Base-by-base conservation (phyloP, 2,888 invertebrate species). In the Allolobophora icterica region DNA sequence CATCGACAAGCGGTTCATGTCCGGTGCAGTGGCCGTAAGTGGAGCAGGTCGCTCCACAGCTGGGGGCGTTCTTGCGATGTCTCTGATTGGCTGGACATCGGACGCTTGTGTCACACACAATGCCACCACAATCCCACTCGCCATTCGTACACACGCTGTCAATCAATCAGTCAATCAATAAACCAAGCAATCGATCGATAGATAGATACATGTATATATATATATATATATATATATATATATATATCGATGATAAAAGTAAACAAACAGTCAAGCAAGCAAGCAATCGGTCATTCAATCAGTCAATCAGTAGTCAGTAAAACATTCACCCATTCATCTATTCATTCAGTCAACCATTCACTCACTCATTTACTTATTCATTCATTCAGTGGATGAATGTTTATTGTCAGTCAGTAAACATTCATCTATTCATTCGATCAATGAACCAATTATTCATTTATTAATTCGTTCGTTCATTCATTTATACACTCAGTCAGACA, bases 61-160 rank as follows among this genome's bases (percentile, higher is more conserved):
- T 40, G 21, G 34, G 42, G 40, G 89, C 84, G 90, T 92, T 92
- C 34, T 90, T 89, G n/a, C 92, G 84, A 91, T 90, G 92, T 34
- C 92, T 89, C 90, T 92, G 92, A 90, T 92, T 92, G 35, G 87
- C 89, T 30, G 93, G 93, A 83, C 93, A 93, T 35, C 45, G 89
- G 40, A 92, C 92, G 11, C 90, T 83, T 13, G 84, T 84, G 84
- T 91, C 91, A 45, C 93, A 93, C 30, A 84, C 83, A 15, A 52
- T 90, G 83, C 92, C 91, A 11, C 89, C 90, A 40, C 93, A 93
- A 71, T 91, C 91, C 92, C 92, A 93, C 5, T 89, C 90, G 8
- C 91, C 93, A 35, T 91, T 91, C 35, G 45, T 35, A 89, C 93
- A 93, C 17, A 87, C 91, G 91, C 93, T 93, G 89, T 45, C 34